Conservation (phyloP, 2,888 invertebrate species). For the Drosophila anomalata region DNA sequence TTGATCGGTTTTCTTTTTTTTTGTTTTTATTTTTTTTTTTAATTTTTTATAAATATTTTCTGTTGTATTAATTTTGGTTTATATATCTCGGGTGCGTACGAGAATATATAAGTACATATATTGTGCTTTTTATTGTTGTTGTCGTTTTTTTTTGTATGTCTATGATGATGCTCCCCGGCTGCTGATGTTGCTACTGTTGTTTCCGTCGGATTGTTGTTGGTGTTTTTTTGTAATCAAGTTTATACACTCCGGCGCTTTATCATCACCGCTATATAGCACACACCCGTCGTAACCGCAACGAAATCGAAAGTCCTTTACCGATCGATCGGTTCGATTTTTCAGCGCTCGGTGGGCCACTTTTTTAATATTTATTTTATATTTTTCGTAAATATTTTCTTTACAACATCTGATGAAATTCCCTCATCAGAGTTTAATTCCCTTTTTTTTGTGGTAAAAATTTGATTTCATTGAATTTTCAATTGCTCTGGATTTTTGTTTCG, state of each 20-base stretch:
- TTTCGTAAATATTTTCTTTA: conserved; percentile 1
- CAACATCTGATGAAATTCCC: conserved; percentile 33
- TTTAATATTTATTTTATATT: neutral
- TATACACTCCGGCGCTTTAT: conserved; percentile 25
- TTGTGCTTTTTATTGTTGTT: conserved; percentile 43
- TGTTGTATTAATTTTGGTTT: conserved; percentile 28
- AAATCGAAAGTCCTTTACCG: conserved; percentile 66
- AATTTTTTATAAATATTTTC: conserved; percentile 2
- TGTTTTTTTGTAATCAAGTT: conserved; percentile 49
- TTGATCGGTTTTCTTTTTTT: conserved; percentile 25
- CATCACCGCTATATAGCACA: conserved; percentile 1
- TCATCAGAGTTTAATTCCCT: neutral
- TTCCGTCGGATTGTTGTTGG: conserved; percentile 43
- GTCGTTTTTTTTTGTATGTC: conserved; percentile 51
- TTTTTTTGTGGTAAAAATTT: conserved; percentile 29
- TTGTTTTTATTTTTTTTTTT: conserved; percentile 1
- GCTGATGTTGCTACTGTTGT: conserved; percentile 36
- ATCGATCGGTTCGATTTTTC: conserved; percentile 15
- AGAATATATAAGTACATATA: conserved; percentile 30
- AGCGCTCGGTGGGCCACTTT: conserved; percentile 20
- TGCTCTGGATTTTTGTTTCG: conserved; percentile 2
- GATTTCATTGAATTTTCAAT: conserved; percentile 17
- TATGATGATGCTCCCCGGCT: conserved; percentile 35
- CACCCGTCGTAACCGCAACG: conserved; percentile 19
- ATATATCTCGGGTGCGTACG: conserved; percentile 28